Evolutionary conservation across 2,113 vertebrate genomes (phyloP).

Genomic region (Sapajus apella): DNA sequence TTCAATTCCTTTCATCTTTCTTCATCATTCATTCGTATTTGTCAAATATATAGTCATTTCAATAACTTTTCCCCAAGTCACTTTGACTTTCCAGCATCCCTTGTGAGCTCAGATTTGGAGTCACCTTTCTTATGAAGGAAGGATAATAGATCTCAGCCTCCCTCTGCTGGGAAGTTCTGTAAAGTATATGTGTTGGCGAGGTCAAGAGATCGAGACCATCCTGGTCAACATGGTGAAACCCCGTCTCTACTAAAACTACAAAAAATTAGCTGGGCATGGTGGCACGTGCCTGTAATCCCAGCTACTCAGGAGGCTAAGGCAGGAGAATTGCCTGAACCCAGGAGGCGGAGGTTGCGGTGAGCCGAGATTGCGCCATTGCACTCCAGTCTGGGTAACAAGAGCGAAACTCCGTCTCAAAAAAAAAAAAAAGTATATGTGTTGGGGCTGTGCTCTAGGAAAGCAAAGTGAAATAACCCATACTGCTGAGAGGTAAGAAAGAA

Average conservation of each 20-base stretch:
- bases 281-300: too few relatives aligned
- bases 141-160: background rate
- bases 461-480: background rate
- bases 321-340: too few relatives aligned
- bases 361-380: too few relatives aligned
- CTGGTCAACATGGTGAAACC: too few relatives aligned
- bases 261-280: too few relatives aligned
- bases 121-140: background rate
- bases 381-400: too few relatives aligned
- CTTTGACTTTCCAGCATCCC: background rate
- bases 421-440: too few relatives aligned
- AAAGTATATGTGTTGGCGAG: background rate
- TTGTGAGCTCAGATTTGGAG: background rate
- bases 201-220: too few relatives aligned
- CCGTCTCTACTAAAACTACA: too few relatives aligned
- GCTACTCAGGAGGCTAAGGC: too few relatives aligned
- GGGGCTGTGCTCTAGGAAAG: background rate
- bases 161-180: background rate
- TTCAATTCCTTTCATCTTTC: background rate
- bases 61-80: background rate
- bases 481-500: background rate
- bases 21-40: background rate
- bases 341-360: too few relatives aligned
- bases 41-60: background rate
- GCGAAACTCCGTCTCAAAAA: too few relatives aligned